phyloP scores from a whole-genome alignment of 2,797 vertebrate species.

The Corythornis leucogaster region DNA sequence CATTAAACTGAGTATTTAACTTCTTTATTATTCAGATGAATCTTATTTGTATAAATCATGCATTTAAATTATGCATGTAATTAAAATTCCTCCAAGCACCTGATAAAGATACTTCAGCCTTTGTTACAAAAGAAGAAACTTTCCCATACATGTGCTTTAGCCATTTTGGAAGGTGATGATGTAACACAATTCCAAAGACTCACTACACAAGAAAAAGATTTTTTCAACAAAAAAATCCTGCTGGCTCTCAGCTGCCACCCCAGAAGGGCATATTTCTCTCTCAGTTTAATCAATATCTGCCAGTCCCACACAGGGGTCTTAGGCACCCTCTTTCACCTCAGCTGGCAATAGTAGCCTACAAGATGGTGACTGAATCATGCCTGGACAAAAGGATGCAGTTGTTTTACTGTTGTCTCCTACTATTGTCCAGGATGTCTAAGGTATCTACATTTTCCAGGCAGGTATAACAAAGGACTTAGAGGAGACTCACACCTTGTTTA shows the following conservation, averaged over 20 bases:
- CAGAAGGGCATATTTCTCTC: not conserved
- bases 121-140: not conserved
- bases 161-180: not conserved
- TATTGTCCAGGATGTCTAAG: not conserved
- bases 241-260: not conserved
- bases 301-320: accelerated
- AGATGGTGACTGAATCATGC: not conserved
- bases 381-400: not conserved
- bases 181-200: not conserved
- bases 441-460: not conserved
- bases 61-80: not conserved
- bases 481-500: not conserved
- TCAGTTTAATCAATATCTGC: not conserved
- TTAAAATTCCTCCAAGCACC: not conserved
- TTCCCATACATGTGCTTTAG: not conserved
- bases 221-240: not conserved
- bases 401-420: not conserved
- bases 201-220: not conserved
- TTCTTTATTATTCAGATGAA: not conserved
- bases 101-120: not conserved
- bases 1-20: not conserved
- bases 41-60: not conserved
- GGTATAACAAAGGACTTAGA: not conserved
- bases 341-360: not conserved
- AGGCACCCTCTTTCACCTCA: not conserved